A percentile compares a stretch with the other conserved stretches of the same genome.
Evolutionary conservation across 2,113 vertebrate genomes (phyloP).

Genomic region (Plecotus auritus): DNA sequence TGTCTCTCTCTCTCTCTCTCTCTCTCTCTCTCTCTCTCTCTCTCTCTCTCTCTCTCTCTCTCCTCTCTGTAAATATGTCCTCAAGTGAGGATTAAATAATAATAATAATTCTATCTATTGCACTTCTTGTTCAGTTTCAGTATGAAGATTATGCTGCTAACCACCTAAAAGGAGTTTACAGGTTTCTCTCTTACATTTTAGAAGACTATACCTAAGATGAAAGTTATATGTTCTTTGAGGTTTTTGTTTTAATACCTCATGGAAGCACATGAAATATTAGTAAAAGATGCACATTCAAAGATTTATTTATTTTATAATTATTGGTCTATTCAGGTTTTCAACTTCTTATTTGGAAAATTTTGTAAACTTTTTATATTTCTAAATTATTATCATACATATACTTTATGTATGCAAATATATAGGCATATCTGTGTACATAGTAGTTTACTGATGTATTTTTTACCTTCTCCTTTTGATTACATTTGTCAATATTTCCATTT

Average conservation of each 20-base stretch:
- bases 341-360: neutral
- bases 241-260: neutral
- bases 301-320: neutral
- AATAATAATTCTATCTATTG: neutral
- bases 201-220: neutral
- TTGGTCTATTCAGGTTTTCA: neutral
- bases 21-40: too few species aligned
- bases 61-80: too few species aligned
- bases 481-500: neutral
- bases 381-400: neutral
- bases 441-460: neutral
- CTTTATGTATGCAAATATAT: neutral
- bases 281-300: neutral
- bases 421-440: neutral
- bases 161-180: neutral
- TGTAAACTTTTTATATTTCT: neutral
- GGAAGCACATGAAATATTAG: neutral
- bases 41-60: too few species aligned
- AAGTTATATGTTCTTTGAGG: neutral
- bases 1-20: too few species aligned
- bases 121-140: neutral
- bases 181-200: neutral
- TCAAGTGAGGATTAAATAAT: too few species aligned
- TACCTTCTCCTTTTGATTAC: neutral
- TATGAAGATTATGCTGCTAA: neutral